Evolutionary conservation across 2,888 invertebrate species (phyloP).

Genomic region (Galerucella pusilla): DNA sequence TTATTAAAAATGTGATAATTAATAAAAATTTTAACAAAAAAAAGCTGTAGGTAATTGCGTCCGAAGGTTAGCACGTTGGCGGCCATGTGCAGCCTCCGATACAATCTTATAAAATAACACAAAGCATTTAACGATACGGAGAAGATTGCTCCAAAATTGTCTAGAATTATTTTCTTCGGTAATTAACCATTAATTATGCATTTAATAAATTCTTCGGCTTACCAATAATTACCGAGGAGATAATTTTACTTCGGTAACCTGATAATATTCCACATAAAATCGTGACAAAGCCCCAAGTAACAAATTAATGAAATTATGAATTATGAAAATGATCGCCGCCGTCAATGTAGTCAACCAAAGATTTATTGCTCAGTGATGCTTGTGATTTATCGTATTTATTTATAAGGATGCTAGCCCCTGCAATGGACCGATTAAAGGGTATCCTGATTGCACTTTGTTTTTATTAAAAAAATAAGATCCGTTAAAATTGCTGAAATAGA

Average conservation of each 20-base stretch:
- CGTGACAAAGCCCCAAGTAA: constrained; percentile 67
- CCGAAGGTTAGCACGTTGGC: constrained; percentile 32
- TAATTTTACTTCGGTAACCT: constrained; percentile 63
- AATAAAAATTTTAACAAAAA: not conserved
- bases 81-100: constrained; percentile 30
- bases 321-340: constrained; percentile 67
- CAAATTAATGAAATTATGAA: constrained; percentile 68
- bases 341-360: constrained; percentile 59
- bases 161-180: constrained; percentile 50
- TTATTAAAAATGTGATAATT: not conserved
- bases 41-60: not conserved
- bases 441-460: constrained; percentile 48
- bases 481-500: constrained; percentile 44
- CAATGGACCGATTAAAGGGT: constrained; percentile 50
- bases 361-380: constrained; percentile 38
- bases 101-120: constrained; percentile 34
- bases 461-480: constrained; percentile 42
- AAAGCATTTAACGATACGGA: constrained; percentile 37
- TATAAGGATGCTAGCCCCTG: constrained; percentile 48
- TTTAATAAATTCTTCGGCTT: constrained; percentile 64
- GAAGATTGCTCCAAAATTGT: constrained; percentile 44
- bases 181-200: constrained; percentile 66
- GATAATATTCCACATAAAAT: constrained; percentile 67
- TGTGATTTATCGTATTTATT: constrained; percentile 46
- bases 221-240: constrained; percentile 64